Percentiles rank a stretch among this genome's conserved stretches.
These are phyloP conservation scores for Pandemis cinnamomeana DNA, from an alignment of 2,888 invertebrate species.

Conservation along the genomic window DNA sequence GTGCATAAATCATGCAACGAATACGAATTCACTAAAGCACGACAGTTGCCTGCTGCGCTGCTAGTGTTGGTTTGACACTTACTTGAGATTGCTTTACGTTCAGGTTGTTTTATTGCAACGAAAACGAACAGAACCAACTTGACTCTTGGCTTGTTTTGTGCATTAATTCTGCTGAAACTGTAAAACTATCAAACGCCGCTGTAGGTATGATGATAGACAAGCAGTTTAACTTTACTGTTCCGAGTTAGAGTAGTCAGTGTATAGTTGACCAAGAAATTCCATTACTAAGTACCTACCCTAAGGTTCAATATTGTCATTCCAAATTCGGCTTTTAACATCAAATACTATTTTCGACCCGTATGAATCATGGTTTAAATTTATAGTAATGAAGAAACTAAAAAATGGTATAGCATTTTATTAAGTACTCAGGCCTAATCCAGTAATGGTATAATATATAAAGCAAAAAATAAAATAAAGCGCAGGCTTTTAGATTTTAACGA, in stretches of 20 bases:
- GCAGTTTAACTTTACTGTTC: not conserved
- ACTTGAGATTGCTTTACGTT: constrained; percentile 3
- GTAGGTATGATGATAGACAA: not conserved
- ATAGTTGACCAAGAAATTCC: no score
- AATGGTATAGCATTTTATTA: no score
- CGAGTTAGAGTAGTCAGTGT: not conserved
- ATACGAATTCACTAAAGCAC: constrained; percentile 26
- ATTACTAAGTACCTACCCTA: no score
- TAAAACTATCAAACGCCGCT: not conserved
- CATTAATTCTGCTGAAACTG: not conserved
- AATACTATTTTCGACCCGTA: no score
- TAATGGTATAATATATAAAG: no score
- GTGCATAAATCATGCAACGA: constrained; percentile 39
- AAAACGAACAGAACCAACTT: not conserved
- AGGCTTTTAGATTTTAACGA: no score
- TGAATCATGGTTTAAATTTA: no score
- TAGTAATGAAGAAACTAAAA: no score
- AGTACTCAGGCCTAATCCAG: no score
- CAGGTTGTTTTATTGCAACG: not conserved
- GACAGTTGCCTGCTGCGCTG: constrained; percentile 17
- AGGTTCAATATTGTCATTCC: no score
- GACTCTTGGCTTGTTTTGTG: not conserved
- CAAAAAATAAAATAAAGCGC: no score
- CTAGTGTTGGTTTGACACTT: constrained; percentile 15
- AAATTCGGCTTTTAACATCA: no score